Conservation (phyloP, 1,140 invertebrate genomes). For the Psilanteris sp. region DNA sequence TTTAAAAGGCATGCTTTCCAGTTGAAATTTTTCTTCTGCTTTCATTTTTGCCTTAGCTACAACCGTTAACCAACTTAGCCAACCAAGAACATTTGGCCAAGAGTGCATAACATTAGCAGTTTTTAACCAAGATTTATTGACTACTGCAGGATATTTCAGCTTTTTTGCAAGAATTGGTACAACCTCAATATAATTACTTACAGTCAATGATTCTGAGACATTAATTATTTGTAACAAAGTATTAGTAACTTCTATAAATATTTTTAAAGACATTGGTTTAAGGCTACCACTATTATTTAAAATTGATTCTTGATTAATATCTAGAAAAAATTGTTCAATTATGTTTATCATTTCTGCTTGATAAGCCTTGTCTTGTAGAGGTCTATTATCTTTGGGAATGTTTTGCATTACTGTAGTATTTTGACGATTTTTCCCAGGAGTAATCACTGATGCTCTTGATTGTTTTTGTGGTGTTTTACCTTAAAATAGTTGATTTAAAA, state of each 20-base stretch:
- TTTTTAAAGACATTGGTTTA: slow-evolving; percentile 73
- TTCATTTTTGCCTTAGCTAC: slow-evolving; percentile 69
- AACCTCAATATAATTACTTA: slow-evolving; percentile 72
- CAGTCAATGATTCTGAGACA: slow-evolving; percentile 65
- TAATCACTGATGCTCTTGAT: slow-evolving; percentile 11
- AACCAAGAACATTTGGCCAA: slow-evolving; percentile 81
- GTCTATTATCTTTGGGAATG: slow-evolving; percentile 71
- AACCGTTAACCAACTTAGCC: slow-evolving; percentile 81
- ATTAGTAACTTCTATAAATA: slow-evolving; percentile 71
- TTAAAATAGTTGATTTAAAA: no score
- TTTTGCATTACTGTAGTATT: neutral
- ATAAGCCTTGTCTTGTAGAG: slow-evolving; percentile 71
- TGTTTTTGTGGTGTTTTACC: slow-evolving; percentile 39
- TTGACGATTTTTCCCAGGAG: slow-evolving; percentile 26
- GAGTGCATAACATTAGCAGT: slow-evolving; percentile 82
- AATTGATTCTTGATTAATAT: slow-evolving; percentile 56
- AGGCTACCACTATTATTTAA: slow-evolving; percentile 72
- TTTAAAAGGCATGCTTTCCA: slow-evolving; percentile 10
- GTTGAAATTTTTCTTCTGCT: slow-evolving; percentile 21
- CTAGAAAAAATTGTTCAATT: slow-evolving; percentile 70
- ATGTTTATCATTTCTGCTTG: slow-evolving; percentile 68
- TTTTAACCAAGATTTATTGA: slow-evolving; percentile 82
- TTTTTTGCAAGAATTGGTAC: slow-evolving; percentile 80
- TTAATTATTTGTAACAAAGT: slow-evolving; percentile 65
- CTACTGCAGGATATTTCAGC: slow-evolving; percentile 80